phyloP scores from a whole-genome alignment of 2,888 invertebrate genomes.

The Anaspis maculata region DNA sequence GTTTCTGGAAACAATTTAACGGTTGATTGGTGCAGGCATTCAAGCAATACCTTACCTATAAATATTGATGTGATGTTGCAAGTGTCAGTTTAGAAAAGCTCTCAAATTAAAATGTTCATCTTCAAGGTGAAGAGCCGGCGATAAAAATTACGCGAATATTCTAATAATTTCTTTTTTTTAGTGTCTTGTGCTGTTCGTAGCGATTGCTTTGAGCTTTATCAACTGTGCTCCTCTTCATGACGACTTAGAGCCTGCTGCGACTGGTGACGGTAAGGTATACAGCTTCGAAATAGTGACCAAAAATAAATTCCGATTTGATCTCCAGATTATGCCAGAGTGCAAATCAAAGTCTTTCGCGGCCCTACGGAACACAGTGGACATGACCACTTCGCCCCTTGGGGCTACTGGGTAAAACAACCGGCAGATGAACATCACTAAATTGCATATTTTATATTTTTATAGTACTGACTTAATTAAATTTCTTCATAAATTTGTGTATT shows the following conservation, averaged over 20 bases:
- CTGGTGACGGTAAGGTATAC: slow-evolving; percentile 26
- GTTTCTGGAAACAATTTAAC: slow-evolving; percentile 13
- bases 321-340: slow-evolving; percentile 51
- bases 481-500: background rate
- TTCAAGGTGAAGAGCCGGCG: slow-evolving; percentile 13
- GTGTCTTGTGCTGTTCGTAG: slow-evolving; percentile 8
- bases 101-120: slow-evolving; percentile 7
- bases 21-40: slow-evolving; percentile 3
- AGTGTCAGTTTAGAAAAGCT: background rate
- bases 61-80: slow-evolving; percentile 7
- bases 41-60: slow-evolving; percentile 2
- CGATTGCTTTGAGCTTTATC: too few species aligned
- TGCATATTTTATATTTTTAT: slow-evolving; percentile 5
- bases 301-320: slow-evolving; percentile 1
- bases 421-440: slow-evolving; percentile 47
- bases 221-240: slow-evolving; percentile 17
- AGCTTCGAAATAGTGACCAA: too few species aligned
- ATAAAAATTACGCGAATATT: slow-evolving; percentile 2
- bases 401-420: slow-evolving; percentile 65
- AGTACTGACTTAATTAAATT: slow-evolving; percentile 4
- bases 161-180: slow-evolving; percentile 5
- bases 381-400: slow-evolving; percentile 59
- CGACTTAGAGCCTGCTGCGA: slow-evolving; percentile 23
- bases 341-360: slow-evolving; percentile 67
- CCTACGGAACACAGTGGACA: slow-evolving; percentile 53